Conservation (phyloP, 2,888 invertebrate species). For the Heliothis peltigera region DNA sequence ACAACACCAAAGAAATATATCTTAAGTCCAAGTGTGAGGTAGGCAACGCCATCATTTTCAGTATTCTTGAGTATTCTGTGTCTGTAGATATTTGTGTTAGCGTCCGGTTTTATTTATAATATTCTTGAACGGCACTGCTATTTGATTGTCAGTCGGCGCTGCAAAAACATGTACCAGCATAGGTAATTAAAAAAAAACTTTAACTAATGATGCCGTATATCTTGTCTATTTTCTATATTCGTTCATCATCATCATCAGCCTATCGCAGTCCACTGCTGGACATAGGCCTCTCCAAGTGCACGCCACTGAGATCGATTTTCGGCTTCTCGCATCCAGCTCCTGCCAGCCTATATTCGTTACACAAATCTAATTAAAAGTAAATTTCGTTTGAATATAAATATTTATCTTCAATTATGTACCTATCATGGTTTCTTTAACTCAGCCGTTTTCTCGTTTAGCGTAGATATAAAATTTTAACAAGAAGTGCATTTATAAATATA, state of each 20-base stretch:
- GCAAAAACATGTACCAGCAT: slow-evolving; percentile 18
- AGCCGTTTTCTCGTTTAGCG: slow-evolving; percentile 66
- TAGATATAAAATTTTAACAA: slow-evolving; percentile 81
- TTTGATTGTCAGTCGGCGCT: slow-evolving; percentile 25
- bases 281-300: no score
- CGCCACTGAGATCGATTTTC: no score
- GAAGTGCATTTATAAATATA: slow-evolving; percentile 89
- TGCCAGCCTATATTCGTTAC: no score
- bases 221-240: slow-evolving; percentile 52
- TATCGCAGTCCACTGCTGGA: no score
- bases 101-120: slow-evolving; percentile 20
- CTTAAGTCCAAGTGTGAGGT: slow-evolving; percentile 81
- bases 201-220: slow-evolving; percentile 44
- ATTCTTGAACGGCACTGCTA: slow-evolving; percentile 13
- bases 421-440: slow-evolving; percentile 38
- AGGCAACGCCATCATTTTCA: slow-evolving; percentile 84
- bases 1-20: slow-evolving; percentile 89
- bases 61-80: slow-evolving; percentile 85
- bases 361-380: slow-evolving; percentile 43
- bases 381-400: slow-evolving; percentile 43
- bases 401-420: slow-evolving; percentile 15
- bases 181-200: slow-evolving; percentile 21
- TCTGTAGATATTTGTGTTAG: slow-evolving; percentile 52
- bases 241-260: no score
- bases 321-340: no score